Evolutionary conservation across 37 sponge, comb jelly and placozoan species (phyloP).

Genomic region (Cliona cf. orientalis): DNA sequence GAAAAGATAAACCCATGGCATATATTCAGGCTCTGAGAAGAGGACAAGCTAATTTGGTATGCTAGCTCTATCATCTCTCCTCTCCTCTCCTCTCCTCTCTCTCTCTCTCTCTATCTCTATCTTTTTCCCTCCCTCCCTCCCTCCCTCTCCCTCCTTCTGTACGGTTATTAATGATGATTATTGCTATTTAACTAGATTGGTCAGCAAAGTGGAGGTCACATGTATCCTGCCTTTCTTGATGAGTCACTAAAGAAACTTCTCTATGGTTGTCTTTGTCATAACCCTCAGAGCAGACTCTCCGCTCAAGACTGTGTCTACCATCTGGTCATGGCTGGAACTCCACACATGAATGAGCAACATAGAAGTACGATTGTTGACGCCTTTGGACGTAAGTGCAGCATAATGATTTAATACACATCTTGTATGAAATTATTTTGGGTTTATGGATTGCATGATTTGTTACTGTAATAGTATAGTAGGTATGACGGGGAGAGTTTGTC

Average conservation of each 20-base stretch:
- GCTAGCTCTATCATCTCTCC: neutral
- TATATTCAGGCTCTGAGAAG: neutral
- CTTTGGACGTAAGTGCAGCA: slow-evolving; percentile 30
- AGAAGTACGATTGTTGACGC: slow-evolving; percentile 1
- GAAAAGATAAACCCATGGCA: neutral
- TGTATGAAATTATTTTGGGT: too few relatives aligned
- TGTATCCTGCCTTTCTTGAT: slow-evolving; percentile 37
- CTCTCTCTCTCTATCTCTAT: too few relatives aligned
- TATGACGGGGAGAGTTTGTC: too few relatives aligned
- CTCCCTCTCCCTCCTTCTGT: too few relatives aligned
- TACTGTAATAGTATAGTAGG: too few relatives aligned
- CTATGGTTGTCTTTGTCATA: slow-evolving; percentile 26
- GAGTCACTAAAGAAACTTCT: slow-evolving; percentile 22
- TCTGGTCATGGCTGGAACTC: slow-evolving; percentile 8
- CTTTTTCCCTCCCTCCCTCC: too few relatives aligned
- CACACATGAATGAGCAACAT: slow-evolving; percentile 16
- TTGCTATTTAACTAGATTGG: slow-evolving; percentile 22
- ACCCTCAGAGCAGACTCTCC: slow-evolving; percentile 32
- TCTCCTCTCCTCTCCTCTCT: too few relatives aligned
- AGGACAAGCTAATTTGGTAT: too few relatives aligned
- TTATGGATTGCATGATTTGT: too few relatives aligned
- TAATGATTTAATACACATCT: neutral
- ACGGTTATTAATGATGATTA: neutral
- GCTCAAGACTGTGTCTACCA: slow-evolving; percentile 38
- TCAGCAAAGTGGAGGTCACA: slow-evolving; percentile 6